Evolutionary conservation across 2,888 invertebrate species (phyloP).

Genomic region (Selenia dentaria): DNA sequence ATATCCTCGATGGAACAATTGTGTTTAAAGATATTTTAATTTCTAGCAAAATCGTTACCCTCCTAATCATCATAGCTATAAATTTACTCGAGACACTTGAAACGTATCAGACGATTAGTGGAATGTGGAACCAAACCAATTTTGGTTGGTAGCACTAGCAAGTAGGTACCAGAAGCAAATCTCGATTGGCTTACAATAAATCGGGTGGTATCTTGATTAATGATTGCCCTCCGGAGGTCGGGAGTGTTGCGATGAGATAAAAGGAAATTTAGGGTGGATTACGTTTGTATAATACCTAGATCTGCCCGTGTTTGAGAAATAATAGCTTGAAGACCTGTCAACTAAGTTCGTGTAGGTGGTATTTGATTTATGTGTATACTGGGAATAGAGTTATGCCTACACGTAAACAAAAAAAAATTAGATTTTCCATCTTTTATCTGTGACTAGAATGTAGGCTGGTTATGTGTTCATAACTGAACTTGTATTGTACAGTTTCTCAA

Average conservation of each 20-base stretch:
- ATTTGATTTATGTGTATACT: too few species aligned
- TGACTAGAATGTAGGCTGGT: too few species aligned
- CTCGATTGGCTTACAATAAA: conserved; percentile 48
- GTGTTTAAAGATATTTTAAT: too few species aligned
- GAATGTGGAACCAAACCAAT: conserved; percentile 31
- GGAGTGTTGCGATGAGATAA: conserved; percentile 22
- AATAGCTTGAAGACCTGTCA: conserved; percentile 15
- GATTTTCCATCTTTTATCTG: too few species aligned
- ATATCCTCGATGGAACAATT: too few species aligned
- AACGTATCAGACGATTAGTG: conserved; percentile 45
- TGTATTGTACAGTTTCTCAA: too few species aligned
- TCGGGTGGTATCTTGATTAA: conserved; percentile 53
- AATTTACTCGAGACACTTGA: conserved; percentile 20
- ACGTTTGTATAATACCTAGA: conserved; percentile 13
- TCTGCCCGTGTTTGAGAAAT: conserved; percentile 16
- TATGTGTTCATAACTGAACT: too few species aligned
- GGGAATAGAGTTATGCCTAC: too few species aligned
- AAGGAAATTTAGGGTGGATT: conserved; percentile 16
- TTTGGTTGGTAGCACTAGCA: conserved; percentile 11
- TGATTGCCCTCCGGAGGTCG: conserved; percentile 28
- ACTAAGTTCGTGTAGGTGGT: conserved; percentile 10
- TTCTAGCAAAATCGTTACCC: too few species aligned
- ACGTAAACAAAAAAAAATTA: too few species aligned
- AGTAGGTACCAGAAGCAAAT: conserved; percentile 21
- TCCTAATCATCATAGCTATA: too few species aligned